Evolutionary conservation across 1,140 invertebrate genomes (phyloP).

Genomic region (Zaprionus gabonicus): DNA sequence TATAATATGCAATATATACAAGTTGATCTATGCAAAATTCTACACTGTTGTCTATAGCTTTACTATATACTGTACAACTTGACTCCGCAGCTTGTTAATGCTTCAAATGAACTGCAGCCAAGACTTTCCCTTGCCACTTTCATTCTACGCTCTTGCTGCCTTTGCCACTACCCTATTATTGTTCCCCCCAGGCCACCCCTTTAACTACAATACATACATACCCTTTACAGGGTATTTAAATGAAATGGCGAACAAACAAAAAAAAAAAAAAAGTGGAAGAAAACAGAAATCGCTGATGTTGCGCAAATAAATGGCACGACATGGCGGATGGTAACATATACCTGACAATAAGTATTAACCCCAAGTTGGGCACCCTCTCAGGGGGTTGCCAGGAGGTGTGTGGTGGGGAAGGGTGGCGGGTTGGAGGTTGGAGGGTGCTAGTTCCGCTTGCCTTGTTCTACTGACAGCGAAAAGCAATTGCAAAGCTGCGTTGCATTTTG

Average conservation of each 20-base stretch:
- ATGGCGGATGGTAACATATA: slow-evolving; percentile 41
- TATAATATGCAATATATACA: too few species aligned
- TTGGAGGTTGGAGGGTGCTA: background rate
- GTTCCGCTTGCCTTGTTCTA: slow-evolving; percentile 19
- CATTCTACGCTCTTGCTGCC: too few species aligned
- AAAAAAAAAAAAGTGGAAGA: background rate
- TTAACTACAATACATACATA: background rate
- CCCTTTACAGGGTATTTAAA: slow-evolving; percentile 27
- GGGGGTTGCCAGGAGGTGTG: background rate
- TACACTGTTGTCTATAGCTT: background rate
- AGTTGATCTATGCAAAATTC: background rate
- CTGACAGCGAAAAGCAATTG: slow-evolving; percentile 46
- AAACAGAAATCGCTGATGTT: slow-evolving; percentile 53
- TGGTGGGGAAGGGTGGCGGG: background rate
- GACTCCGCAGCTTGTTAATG: too few species aligned
- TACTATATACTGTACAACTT: background rate
- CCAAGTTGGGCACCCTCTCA: slow-evolving; percentile 22
- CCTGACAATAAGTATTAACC: slow-evolving; percentile 64
- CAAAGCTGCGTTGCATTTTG: slow-evolving; percentile 59
- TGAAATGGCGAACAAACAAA: background rate
- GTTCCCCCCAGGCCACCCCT: background rate
- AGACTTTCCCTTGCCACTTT: too few species aligned
- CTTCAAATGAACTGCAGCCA: background rate
- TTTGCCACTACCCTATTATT: background rate
- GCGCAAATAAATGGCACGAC: slow-evolving; percentile 56